These are phyloP conservation scores for Pelecanus crispus DNA, from an alignment of 2,113 vertebrate species.

Conservation along the genomic window DNA sequence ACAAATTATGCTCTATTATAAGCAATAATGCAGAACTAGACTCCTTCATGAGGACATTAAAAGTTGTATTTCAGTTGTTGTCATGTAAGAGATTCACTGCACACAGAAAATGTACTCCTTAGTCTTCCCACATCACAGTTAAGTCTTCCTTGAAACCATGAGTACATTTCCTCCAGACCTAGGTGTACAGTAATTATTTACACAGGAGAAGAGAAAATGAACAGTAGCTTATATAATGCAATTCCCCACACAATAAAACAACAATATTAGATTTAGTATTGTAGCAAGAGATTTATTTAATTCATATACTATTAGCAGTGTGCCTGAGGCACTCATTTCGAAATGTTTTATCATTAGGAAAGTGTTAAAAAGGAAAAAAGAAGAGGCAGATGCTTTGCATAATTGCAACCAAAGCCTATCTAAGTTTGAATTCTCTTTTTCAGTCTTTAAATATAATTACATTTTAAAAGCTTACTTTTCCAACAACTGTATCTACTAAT, in stretches of 20 bases:
- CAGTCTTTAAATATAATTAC: neutral
- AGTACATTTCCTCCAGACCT: neutral
- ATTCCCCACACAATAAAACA: neutral
- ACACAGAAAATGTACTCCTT: neutral
- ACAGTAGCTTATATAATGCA: neutral
- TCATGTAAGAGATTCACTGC: neutral
- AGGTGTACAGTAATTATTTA: neutral
- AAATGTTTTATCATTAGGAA: conserved; percentile 1
- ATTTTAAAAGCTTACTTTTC: neutral
- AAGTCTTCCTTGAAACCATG: neutral
- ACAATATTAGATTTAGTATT: neutral
- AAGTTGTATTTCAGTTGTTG: neutral
- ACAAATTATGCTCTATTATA: neutral
- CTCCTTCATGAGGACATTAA: neutral
- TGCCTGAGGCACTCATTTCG: neutral
- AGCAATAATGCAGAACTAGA: neutral
- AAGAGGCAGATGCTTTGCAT: neutral
- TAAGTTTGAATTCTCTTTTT: conserved; percentile 6
- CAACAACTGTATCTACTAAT: neutral
- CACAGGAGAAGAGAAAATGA: neutral
- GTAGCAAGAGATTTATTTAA: conserved; percentile 12
- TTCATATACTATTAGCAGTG: neutral
- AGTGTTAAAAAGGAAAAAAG: neutral
- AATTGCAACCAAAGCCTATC: neutral
- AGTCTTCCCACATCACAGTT: neutral